These are phyloP conservation scores for Astreopora myriophthalma DNA, from an alignment of 64 coral and sea anemone genomes.

Conservation along the genomic window DNA sequence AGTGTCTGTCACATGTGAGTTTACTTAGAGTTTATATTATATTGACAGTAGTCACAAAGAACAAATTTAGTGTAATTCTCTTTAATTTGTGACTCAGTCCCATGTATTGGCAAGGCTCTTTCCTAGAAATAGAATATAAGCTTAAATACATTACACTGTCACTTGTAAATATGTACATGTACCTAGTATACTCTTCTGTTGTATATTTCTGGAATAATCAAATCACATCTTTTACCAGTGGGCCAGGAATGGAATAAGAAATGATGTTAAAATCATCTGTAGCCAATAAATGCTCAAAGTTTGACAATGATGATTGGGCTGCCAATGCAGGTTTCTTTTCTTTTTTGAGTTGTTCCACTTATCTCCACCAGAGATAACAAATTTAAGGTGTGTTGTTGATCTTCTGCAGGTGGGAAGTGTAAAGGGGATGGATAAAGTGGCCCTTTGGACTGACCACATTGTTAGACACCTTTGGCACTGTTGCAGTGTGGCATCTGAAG, in stretches of 20 bases:
- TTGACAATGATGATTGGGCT: too few species aligned
- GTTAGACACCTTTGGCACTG: slow-evolving; percentile 48
- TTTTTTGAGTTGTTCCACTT: too few species aligned
- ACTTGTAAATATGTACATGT: not conserved
- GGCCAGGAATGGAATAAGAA: not conserved
- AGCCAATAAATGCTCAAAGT: not conserved
- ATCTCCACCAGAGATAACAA: not conserved
- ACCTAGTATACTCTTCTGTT: not conserved
- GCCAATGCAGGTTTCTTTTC: too few species aligned
- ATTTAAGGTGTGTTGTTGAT: not conserved
- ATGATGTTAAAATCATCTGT: not conserved
- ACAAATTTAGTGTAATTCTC: not conserved
- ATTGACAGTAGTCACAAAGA: not conserved
- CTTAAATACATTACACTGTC: not conserved
- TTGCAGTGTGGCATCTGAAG: not conserved
- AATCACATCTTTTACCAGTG: not conserved
- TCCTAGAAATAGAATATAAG: not conserved
- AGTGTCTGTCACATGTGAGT: too few species aligned
- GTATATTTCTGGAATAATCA: not conserved
- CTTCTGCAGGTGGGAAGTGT: not conserved
- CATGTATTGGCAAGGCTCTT: not conserved
- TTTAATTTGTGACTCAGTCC: not conserved
- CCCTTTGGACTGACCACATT: slow-evolving; percentile 34
- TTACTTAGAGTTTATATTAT: not conserved
- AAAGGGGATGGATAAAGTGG: slow-evolving; percentile 20